phyloP scores from a whole-genome alignment of 92 coral and sea anemone species.

The Phenganax stokvisi region DNA sequence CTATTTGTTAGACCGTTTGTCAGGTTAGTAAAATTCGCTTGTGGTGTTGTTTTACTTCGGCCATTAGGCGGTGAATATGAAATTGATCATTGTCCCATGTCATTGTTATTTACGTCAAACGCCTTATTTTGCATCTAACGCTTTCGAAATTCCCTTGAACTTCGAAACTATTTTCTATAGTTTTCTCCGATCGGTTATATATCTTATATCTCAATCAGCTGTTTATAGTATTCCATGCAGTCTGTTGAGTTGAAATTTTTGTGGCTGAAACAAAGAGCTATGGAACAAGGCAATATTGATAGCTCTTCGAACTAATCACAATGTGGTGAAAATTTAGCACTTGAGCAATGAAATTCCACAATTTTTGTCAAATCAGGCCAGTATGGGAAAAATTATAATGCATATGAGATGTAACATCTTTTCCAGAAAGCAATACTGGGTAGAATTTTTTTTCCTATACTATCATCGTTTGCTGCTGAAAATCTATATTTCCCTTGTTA shows the following conservation, averaged over 20 bases:
- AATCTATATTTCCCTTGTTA: no score
- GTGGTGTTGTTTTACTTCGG: background rate
- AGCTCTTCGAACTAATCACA: background rate
- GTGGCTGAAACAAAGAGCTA: background rate
- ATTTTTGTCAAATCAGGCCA: no score
- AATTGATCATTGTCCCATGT: constrained; percentile 16
- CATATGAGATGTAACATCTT: no score
- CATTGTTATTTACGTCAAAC: background rate
- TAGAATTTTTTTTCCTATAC: no score
- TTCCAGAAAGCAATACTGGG: no score
- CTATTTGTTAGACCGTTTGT: constrained; percentile 81
- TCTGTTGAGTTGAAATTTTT: background rate
- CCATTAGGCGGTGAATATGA: constrained; percentile 27
- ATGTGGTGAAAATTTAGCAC: no score
- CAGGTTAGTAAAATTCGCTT: constrained; percentile 63
- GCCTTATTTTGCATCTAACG: constrained; percentile 8
- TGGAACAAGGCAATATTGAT: background rate
- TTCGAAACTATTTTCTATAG: background rate
- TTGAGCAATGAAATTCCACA: no score
- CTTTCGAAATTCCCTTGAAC: background rate
- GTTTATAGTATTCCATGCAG: background rate
- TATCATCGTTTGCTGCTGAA: no score
- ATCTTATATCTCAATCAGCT: background rate
- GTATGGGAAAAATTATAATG: no score
- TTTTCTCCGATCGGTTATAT: background rate